Base-by-base conservation (phyloP, 2,113 vertebrate species). In the Nycticryphes semicollaris region DNA sequence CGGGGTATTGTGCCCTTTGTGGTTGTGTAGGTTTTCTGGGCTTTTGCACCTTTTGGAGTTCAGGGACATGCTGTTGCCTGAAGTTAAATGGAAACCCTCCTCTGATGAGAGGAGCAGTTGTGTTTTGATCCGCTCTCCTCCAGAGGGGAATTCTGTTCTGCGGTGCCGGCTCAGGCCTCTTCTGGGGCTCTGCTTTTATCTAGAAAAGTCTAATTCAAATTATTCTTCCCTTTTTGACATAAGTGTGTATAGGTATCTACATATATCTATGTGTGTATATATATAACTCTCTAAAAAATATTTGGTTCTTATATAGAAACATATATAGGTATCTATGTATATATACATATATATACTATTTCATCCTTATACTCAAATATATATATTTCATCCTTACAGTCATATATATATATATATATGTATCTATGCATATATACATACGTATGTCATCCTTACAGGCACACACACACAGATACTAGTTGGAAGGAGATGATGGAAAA, bases 1-100 rank as follows among this genome's bases (percentile, higher is more conserved):
- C 1, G 2, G 69, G 31, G 15, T 74, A 37, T 28, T 0, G 3
- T 3, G 8, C 33, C 39, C 41, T 41, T n/a, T 17, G 66, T n/a
- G 48, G 2, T 25, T 72, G 37, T 63, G 37, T 22, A 28, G 45
- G 7, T 78, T 70, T 84, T 54, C 31, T 67, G 53, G 48, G 39
- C 9, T 85, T 82, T 39, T 80, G 35, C 5, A 0, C 0, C 0
- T 11, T 64, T 59, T n/a, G 41, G 76, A 50, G 76, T 10, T 39
- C 56, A 10, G 60, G 50, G 63, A 54, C 60, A 10, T 53, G 35
- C 56, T 79, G 41, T 25, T 43, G 25, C 18, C 12, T 18, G n/a
- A 11, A 24, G 67, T 27, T 30, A 33, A 41, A 43, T 39, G 62
- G 74, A 56, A 50, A 30, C 14, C 35, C 50, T 12, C 43, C 43